phyloP scores from a whole-genome alignment of 2,797 vertebrate species.

The Sebastes steindachneri region DNA sequence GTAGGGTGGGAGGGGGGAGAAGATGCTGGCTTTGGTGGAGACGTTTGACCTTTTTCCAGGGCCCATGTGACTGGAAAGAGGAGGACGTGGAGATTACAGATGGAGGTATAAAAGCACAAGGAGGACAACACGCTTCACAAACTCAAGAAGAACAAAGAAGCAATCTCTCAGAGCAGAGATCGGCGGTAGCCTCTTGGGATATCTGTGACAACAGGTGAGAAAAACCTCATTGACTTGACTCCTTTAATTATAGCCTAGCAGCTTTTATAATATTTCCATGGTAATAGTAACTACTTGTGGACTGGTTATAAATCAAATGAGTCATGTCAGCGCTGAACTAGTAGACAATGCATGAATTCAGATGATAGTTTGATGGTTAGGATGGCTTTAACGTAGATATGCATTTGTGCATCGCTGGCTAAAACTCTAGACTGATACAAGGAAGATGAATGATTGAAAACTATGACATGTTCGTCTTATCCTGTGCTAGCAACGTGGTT shows the following conservation, averaged over 20 bases:
- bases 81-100: constrained; percentile 65
- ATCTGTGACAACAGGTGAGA: constrained; percentile 68
- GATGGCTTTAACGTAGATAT: neutral
- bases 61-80: constrained; percentile 71
- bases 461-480: neutral
- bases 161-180: constrained; percentile 34
- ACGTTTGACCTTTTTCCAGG: constrained; percentile 46
- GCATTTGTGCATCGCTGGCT: neutral
- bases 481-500: neutral
- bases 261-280: neutral
- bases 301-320: neutral
- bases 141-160: constrained; percentile 9
- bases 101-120: constrained; percentile 67
- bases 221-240: neutral
- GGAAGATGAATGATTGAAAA: neutral
- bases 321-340: neutral
- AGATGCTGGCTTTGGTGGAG: constrained; percentile 11
- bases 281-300: neutral
- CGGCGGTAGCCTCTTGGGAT: constrained; percentile 30
- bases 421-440: neutral
- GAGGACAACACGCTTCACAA: neutral
- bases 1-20: neutral
- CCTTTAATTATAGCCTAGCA: neutral
- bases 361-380: neutral
- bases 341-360: neutral